Base-by-base conservation (phyloP, 2,888 invertebrate species). In the Lycaena phlaeas region DNA sequence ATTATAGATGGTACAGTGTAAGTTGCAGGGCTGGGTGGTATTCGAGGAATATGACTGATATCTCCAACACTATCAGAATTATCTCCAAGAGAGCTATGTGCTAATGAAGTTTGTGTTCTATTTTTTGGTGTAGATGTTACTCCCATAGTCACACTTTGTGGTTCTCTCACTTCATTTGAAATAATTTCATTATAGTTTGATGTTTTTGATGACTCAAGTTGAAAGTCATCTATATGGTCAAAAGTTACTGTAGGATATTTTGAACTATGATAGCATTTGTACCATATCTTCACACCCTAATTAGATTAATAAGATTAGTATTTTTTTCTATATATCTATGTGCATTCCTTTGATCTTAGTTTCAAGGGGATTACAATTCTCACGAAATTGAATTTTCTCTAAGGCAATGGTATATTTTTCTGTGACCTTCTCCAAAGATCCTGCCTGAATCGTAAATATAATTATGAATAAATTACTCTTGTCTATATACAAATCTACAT, bases 181-280 rank as follows among this genome's bases (percentile, higher is more conserved):
- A n/a, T n/a, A n/a, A 31, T 38, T 42, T 48, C 50, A 29, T 40
- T 36, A 15, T 50, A 45, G 41, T 31, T 48, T 17, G 26, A 41
- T 34, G 43, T 48, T 30, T 41, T 42, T 27, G 43, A 27, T 38
- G 49, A 50, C 44, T 48, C 45, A 29, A 44, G n/a, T 36, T 46
- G 30, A n/a, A n/a, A n/a, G 49, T 61, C 43, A 61, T 79, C 74
- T 54, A 75, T 45, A 44, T 77, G 76, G n/a, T 66, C 61, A 64
- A 75, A 82, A 45, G 65, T 70, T 41, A 63, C 59, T 10, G 65
- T 67, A 45, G 82, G 84, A 63, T 74, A 73, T 61, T 60, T 73
- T 50, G 54, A 64, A 56, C 65, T 73, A 61, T 82, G 84, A 62
- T 79, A 81, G 56, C 84, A 84, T 55, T 68, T 61, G 59, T 77